Evolutionary conservation across 2,888 invertebrate genomes (phyloP).

Genomic region (Lagria hirta): DNA sequence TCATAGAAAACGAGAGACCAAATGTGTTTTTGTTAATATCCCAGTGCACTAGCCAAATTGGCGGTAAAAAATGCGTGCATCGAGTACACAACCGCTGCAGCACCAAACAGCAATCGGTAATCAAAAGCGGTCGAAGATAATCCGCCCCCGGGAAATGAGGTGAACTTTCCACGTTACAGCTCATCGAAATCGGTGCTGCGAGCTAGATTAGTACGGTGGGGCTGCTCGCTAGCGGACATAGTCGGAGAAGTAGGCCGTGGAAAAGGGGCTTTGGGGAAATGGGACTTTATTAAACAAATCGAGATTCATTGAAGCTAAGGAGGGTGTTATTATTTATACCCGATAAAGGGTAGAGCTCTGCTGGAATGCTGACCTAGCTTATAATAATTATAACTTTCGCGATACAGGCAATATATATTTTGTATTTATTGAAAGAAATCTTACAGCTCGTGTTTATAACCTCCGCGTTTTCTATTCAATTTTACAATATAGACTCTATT

Average conservation of each 20-base stretch:
- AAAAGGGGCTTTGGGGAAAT: not conserved
- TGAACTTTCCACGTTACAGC: slow-evolving; percentile 21
- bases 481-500: no score
- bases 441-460: no score
- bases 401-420: no score
- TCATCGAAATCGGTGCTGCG: slow-evolving; percentile 17
- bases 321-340: no score
- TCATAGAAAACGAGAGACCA: slow-evolving; percentile 9
- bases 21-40: slow-evolving; percentile 6
- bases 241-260: slow-evolving; percentile 10
- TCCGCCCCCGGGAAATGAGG: slow-evolving; percentile 22
- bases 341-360: no score
- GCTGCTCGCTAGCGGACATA: slow-evolving; percentile 10
- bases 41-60: not conserved
- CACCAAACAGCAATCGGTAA: slow-evolving; percentile 17
- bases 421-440: no score
- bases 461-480: no score
- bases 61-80: slow-evolving; percentile 6
- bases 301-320: no score
- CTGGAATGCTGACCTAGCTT: no score
- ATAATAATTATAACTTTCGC: no score
- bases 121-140: slow-evolving; percentile 22
- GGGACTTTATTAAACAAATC: no score
- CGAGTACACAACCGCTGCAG: not conserved
- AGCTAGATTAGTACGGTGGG: slow-evolving; percentile 16